These are phyloP conservation scores for Amyelois transitella DNA, from an alignment of 1,140 invertebrate species.

Conservation along the genomic window DNA sequence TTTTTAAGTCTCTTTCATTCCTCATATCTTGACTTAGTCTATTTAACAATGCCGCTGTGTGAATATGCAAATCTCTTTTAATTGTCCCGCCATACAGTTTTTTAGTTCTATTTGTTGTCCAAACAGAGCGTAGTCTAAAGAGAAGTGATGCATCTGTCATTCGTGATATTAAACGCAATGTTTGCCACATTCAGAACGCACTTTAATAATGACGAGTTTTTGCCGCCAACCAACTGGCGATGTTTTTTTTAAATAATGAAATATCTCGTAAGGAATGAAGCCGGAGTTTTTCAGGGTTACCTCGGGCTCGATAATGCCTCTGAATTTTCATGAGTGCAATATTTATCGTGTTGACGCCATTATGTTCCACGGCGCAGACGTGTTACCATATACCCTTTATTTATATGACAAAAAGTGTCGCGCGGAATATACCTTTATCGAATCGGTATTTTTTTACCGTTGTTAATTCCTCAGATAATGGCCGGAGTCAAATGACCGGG, in stretches of 20 bases:
- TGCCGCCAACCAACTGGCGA: constrained; percentile 16
- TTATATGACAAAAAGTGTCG: constrained; percentile 57
- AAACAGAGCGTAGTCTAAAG: constrained; percentile 11
- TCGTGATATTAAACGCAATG: constrained; percentile 54
- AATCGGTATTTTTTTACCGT: constrained; percentile 59
- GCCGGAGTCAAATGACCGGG: constrained; percentile 64
- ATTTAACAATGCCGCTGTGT: constrained; percentile 47
- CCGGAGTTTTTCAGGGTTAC: constrained; percentile 26
- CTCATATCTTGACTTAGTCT: constrained; percentile 32
- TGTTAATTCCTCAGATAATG: constrained; percentile 71
- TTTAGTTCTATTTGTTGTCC: constrained; percentile 33
- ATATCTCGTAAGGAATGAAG: constrained; percentile 30
- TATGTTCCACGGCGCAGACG: constrained; percentile 24
- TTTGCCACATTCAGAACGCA: constrained; percentile 34
- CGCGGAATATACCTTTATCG: constrained; percentile 59
- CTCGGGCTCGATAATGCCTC: constrained; percentile 27
- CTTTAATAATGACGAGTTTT: constrained; percentile 37
- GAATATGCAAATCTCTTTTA: constrained; percentile 61
- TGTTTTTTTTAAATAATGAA: constrained; percentile 36
- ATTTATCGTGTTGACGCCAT: constrained; percentile 59
- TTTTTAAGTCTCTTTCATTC: constrained; percentile 40
- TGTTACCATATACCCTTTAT: constrained; percentile 49
- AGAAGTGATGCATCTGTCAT: constrained; percentile 63
- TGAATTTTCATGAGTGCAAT: constrained; percentile 66
- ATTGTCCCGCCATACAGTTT: constrained; percentile 32